Evolutionary conservation across 2,797 vertebrate species (phyloP).

Genomic region (Myotis findleyi): DNA sequence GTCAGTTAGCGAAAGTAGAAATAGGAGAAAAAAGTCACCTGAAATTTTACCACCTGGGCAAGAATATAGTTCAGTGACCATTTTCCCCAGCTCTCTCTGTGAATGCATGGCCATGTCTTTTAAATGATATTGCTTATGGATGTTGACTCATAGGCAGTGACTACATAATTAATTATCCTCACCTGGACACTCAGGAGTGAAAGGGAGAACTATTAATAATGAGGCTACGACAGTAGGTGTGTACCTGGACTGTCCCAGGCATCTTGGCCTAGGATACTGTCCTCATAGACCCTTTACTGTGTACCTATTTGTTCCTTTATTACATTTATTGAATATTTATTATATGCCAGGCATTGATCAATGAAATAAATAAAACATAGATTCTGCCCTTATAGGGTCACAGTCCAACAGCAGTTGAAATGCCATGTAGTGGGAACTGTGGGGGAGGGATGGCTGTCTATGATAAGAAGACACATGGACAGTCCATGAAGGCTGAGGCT

Average conservation of each 20-base stretch:
- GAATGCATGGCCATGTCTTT: background rate
- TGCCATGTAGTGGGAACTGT: background rate
- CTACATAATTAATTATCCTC: background rate
- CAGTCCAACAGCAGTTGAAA: background rate
- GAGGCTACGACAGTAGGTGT: background rate
- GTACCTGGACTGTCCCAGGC: background rate
- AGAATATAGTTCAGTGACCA: background rate
- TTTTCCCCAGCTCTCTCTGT: background rate
- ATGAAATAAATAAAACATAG: background rate
- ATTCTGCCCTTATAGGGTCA: background rate
- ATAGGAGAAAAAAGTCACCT: background rate
- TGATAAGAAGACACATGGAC: background rate
- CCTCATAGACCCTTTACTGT: background rate
- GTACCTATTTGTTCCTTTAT: background rate
- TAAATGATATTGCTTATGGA: background rate
- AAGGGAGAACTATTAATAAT: background rate
- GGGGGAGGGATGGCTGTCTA: rapidly evolving
- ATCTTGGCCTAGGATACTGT: background rate
- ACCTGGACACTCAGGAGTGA: background rate
- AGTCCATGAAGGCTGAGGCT: background rate
- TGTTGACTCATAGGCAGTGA: background rate
- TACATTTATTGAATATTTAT: background rate
- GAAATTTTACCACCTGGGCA: background rate
- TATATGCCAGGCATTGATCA: background rate
- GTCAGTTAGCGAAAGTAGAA: background rate